Conservation (phyloP, 2,113 vertebrate genomes). For the Pionites leucogaster region DNA sequence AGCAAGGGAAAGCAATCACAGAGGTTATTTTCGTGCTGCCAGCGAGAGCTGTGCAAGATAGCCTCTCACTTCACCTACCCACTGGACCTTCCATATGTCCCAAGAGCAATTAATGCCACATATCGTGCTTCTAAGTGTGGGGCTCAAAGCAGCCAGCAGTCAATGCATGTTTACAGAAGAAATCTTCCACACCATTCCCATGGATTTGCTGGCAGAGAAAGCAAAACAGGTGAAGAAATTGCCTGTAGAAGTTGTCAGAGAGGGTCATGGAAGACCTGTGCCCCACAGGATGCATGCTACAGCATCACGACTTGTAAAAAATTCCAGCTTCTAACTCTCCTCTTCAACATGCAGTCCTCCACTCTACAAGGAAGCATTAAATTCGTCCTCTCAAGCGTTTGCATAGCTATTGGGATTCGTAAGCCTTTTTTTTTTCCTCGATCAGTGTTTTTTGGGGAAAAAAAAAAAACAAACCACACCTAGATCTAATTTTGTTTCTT, state of each 20-base stretch:
- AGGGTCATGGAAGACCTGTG: background rate
- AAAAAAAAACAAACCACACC: background rate
- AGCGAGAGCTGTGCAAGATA: background rate
- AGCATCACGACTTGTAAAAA: background rate
- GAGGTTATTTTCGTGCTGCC: background rate
- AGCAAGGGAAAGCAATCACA: background rate
- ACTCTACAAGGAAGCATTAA: background rate
- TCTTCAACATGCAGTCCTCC: background rate
- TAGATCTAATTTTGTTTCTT: background rate
- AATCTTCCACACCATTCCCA: background rate
- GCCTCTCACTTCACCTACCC: background rate
- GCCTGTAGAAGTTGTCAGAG: background rate
- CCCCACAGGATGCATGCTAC: background rate
- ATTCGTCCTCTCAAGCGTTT: background rate
- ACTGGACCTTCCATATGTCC: background rate
- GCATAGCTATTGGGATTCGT: background rate
- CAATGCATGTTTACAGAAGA: background rate
- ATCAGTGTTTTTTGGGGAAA: background rate
- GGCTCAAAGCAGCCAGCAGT: background rate
- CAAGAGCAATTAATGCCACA: background rate
- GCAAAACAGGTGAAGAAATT: background rate
- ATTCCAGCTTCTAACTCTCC: background rate
- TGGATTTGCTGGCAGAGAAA: background rate
- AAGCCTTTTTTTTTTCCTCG: background rate
- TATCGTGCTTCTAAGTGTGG: background rate